Percentiles rank a stretch among this genome's conserved stretches.
Conservation (phyloP, 2,888 invertebrate species). For the Nycteola revayana region DNA sequence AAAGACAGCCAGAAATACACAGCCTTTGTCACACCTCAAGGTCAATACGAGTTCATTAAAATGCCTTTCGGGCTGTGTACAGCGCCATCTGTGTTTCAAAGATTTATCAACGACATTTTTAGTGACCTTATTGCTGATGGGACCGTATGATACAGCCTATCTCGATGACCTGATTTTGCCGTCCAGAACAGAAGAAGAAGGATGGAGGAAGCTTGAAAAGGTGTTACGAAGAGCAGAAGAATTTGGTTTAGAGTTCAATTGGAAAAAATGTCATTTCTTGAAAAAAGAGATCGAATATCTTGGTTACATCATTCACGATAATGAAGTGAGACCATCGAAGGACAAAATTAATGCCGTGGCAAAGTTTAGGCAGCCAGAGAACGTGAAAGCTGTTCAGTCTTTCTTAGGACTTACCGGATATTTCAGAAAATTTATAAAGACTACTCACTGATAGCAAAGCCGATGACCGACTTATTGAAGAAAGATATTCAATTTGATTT, state of each 20-base stretch:
- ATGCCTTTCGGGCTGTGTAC: constrained; percentile 55
- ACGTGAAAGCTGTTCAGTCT: constrained; percentile 15
- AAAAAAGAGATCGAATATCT: constrained; percentile 27
- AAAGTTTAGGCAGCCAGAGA: constrained; percentile 15
- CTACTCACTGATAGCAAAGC: constrained; percentile 27
- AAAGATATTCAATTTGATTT: no score
- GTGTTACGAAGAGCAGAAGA: constrained; percentile 25
- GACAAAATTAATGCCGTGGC: constrained; percentile 21
- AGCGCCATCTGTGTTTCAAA: constrained; percentile 28
- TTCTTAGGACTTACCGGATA: constrained; percentile 26
- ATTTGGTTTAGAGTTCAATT: constrained; percentile 36
- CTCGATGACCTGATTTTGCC: constrained; percentile 25
- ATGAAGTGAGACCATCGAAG: constrained; percentile 20
- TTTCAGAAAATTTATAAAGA: constrained; percentile 15
- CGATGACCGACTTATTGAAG: constrained; percentile 29
- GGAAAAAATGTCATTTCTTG: constrained; percentile 47
- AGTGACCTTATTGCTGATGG: constrained; percentile 7
- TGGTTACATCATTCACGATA: constrained; percentile 22
- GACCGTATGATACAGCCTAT: constrained; percentile 16
- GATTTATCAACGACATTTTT: constrained; percentile 12
- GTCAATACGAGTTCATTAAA: constrained; percentile 31
- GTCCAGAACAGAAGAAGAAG: constrained; percentile 21
- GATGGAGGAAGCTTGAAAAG: constrained; percentile 12
- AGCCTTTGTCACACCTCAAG: constrained; percentile 46
- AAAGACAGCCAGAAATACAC: constrained; percentile 39